phyloP scores from a whole-genome alignment of 2,797 vertebrate genomes.

The Parauchenoglanis ngamensis region DNA sequence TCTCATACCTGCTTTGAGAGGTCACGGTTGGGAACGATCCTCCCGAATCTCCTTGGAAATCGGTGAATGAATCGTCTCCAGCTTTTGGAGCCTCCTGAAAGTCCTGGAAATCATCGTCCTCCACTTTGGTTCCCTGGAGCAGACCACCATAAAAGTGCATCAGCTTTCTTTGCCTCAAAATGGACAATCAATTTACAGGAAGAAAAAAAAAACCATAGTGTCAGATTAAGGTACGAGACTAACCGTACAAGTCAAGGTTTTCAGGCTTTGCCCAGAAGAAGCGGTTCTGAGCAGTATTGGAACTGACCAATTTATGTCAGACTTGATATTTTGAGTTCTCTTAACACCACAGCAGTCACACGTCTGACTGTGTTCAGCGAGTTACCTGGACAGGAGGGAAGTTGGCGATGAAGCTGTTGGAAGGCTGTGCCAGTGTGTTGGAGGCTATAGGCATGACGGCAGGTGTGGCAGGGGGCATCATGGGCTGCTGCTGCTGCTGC shows the following conservation, averaged over 20 bases:
- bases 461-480: slow-evolving; percentile 77
- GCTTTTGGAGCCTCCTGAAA: slow-evolving; percentile 97
- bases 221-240: background rate
- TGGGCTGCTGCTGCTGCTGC: slow-evolving; percentile 72
- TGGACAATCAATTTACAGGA: too few species aligned
- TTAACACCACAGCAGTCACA: background rate
- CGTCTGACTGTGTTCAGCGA: background rate
- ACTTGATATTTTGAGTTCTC: background rate
- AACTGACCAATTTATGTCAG: background rate
- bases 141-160: background rate
- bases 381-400: slow-evolving; percentile 67
- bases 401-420: slow-evolving; percentile 69
- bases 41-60: slow-evolving; percentile 85
- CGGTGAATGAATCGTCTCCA: slow-evolving; percentile 85
- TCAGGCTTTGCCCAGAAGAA: background rate
- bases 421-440: slow-evolving; percentile 65
- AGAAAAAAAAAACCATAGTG: background rate
- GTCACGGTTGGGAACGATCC: slow-evolving; percentile 73
- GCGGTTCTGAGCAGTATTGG: background rate
- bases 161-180: background rate
- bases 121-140: slow-evolving; percentile 81
- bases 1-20: slow-evolving; percentile 84
- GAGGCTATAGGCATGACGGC: slow-evolving; percentile 77
- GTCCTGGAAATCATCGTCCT: slow-evolving; percentile 98
- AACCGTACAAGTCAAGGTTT: background rate